A percentile compares a stretch with the other conserved stretches of the same genome.
These are phyloP conservation scores for Diorhabda elongata DNA, from an alignment of 1,140 invertebrate species.

Conservation along the genomic window DNA sequence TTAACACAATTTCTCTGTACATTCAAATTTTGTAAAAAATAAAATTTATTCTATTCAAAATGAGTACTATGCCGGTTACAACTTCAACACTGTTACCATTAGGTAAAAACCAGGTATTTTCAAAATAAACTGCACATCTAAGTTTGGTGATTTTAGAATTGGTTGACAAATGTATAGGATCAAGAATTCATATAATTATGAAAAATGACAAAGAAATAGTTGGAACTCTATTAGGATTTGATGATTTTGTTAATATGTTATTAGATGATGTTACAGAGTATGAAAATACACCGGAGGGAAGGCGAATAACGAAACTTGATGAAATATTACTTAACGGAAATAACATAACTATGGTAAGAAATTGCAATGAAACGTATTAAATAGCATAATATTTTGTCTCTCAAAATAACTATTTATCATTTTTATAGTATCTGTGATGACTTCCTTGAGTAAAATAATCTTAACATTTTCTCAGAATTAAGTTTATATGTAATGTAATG, in stretches of 20 bases:
- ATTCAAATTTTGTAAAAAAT: not conserved
- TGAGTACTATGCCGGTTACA: conserved; percentile 42
- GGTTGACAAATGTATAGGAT: conserved; percentile 99
- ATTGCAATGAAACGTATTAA: not conserved
- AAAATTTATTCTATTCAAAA: conserved; percentile 21
- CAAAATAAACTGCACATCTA: conserved; percentile 13
- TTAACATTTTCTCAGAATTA: no score
- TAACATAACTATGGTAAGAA: conserved; percentile 93
- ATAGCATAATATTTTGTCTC: no score
- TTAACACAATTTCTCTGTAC: conserved; percentile 1
- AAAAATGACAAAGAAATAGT: conserved; percentile 99
- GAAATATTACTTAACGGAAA: conserved; percentile 98
- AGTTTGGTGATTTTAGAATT: conserved; percentile 64
- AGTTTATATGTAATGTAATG: no score
- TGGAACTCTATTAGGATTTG: conserved; percentile 94
- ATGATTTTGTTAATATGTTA: conserved; percentile 98
- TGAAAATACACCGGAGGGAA: conserved; percentile 94
- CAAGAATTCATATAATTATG: conserved; percentile 99
- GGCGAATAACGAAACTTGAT: conserved; percentile 94
- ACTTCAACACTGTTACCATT: conserved; percentile 44
- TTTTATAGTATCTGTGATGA: no score
- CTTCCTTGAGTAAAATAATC: no score
- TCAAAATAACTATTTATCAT: no score
- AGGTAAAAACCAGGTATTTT: conserved; percentile 28
- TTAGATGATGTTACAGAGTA: conserved; percentile 90